Evolutionary conservation across 1,140 invertebrate species (phyloP).

Genomic region (Neotoxoptera formosana): DNA sequence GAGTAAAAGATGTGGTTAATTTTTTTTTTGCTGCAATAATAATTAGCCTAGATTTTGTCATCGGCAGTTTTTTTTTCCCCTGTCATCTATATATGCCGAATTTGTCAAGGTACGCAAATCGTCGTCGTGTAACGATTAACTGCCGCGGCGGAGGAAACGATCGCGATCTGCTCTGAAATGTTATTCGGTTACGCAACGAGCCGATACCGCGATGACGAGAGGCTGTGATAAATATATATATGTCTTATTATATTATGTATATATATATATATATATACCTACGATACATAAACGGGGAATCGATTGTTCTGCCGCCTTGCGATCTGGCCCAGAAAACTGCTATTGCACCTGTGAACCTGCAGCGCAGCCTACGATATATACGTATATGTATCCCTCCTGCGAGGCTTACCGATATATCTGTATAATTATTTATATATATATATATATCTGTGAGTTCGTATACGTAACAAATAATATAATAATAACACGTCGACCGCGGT

Average conservation of each 20-base stretch:
- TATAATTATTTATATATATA: background rate
- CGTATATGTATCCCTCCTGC: background rate
- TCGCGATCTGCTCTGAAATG: conserved; percentile 8
- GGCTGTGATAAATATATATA: background rate
- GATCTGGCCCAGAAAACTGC: conserved; percentile 39
- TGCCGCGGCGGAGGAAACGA: background rate
- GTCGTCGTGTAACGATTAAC: conserved; percentile 40
- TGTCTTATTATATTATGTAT: background rate
- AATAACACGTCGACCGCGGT: background rate
- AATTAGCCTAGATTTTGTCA: conserved; percentile 36
- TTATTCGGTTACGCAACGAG: conserved; percentile 23
- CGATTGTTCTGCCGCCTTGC: conserved; percentile 25
- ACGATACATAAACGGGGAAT: background rate
- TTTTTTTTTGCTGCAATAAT: background rate
- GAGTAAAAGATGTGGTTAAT: background rate
- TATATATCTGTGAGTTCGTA: no score
- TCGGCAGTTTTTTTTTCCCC: background rate
- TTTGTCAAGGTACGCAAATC: conserved; percentile 33
- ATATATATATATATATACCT: no score
- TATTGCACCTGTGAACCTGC: background rate
- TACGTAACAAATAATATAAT: conserved; percentile 36
- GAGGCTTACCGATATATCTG: background rate
- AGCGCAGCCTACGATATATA: no score
- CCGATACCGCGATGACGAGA: background rate
- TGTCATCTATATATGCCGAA: background rate